Conservation (phyloP, 2,113 vertebrate species). For the Myodes glareolus region DNA sequence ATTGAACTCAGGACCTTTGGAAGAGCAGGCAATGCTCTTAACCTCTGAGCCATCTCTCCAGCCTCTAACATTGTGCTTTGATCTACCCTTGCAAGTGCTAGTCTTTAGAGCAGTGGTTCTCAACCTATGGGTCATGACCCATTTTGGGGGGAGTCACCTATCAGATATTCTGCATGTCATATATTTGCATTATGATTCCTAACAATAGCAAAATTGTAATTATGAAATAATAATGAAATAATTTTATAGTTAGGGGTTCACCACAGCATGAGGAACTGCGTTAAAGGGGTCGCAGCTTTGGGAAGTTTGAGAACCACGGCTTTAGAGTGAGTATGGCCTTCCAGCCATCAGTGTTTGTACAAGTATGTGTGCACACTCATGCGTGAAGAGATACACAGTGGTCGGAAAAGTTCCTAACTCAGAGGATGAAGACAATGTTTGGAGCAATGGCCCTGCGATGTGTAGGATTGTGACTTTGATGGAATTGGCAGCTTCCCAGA, state of each 20-base stretch:
- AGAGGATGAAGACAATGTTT: not conserved
- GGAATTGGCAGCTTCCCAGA: not conserved
- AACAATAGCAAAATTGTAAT: not conserved
- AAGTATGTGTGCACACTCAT: not conserved
- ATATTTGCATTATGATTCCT: not conserved
- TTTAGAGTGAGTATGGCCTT: not conserved
- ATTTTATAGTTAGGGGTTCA: not conserved
- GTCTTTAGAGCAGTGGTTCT: not conserved
- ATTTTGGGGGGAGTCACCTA: not conserved
- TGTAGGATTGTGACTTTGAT: not conserved
- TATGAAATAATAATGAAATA: not conserved
- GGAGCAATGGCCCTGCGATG: not conserved
- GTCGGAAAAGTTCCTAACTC: not conserved
- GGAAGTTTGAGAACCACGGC: not conserved
- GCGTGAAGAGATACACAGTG: not conserved
- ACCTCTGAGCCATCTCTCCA: too few species aligned
- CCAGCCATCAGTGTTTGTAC: not conserved
- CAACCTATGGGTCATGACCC: not conserved
- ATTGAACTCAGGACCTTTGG: too few species aligned
- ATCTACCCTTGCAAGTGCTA: not conserved
- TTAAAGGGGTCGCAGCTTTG: fast-evolving
- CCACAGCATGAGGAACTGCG: not conserved
- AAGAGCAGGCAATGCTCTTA: too few species aligned
- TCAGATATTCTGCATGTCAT: not conserved
- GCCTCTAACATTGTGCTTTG: not conserved